Evolutionary conservation across 2,888 invertebrate genomes (phyloP).

Genomic region (Agrotis segetum): DNA sequence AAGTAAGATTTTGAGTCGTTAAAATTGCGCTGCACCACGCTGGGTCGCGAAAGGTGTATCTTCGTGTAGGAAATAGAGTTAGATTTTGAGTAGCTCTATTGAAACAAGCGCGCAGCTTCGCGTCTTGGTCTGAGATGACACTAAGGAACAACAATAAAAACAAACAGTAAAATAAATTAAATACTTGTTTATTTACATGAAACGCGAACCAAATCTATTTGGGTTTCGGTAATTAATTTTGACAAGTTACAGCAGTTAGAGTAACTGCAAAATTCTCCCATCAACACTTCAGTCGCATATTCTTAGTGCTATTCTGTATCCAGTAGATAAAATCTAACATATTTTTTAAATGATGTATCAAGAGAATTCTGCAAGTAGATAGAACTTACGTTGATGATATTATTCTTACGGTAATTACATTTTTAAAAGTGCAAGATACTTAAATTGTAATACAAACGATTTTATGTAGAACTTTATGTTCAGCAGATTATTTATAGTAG

Average conservation of each 20-base stretch:
- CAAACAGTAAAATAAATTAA: constrained; percentile 82
- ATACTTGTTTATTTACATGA: constrained; percentile 91
- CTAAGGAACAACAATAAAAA: constrained; percentile 64
- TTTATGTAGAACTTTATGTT: constrained; percentile 65
- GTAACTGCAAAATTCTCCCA: constrained; percentile 80
- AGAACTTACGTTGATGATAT: constrained; percentile 69
- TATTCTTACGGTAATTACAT: constrained; percentile 82
- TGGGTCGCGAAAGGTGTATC: no score
- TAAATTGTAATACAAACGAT: constrained; percentile 84
- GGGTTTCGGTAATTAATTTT: constrained; percentile 81
- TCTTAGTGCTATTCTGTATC: constrained; percentile 54
- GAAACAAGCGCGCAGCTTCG: no score
- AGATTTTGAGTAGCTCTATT: no score
- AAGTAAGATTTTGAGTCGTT: no score
- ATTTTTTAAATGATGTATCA: constrained; percentile 56
- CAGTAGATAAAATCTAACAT: constrained; percentile 35
- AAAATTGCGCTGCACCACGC: no score
- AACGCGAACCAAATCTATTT: constrained; percentile 88
- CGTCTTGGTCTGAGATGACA: no score
- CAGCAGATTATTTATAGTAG: constrained; percentile 65
- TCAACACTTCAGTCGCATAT: constrained; percentile 49
- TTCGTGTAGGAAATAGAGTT: no score
- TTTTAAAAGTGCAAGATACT: constrained; percentile 84
- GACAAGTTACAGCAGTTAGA: constrained; percentile 83
- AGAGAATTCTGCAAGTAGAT: constrained; percentile 77